phyloP scores from a whole-genome alignment of 1,140 invertebrate species.

The Manduca sexta region DNA sequence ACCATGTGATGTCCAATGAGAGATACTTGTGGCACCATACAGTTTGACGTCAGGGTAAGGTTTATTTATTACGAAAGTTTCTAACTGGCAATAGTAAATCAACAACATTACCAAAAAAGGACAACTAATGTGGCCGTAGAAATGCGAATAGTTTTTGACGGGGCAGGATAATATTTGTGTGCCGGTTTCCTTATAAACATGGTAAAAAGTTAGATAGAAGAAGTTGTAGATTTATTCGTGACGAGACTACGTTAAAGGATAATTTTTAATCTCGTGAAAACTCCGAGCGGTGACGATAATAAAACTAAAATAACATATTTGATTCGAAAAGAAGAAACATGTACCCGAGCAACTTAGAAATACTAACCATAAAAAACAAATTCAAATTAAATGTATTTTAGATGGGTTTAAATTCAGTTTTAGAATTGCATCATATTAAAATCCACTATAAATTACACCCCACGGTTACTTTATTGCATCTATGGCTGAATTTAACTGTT shows the following conservation, averaged over 20 bases:
- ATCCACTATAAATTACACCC: constrained; percentile 24
- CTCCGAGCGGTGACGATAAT: no score
- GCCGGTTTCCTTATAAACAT: constrained; percentile 15
- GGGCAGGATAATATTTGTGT: constrained; percentile 20
- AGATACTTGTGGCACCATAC: constrained; percentile 41
- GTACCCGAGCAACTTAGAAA: no score
- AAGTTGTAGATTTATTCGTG: background rate
- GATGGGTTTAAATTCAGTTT: background rate
- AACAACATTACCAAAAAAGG: constrained; percentile 42
- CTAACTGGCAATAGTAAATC: constrained; percentile 47
- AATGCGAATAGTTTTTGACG: constrained; percentile 5
- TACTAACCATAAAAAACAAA: no score
- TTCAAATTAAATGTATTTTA: no score
- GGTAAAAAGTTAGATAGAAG: constrained; percentile 14
- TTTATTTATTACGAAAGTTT: constrained; percentile 64
- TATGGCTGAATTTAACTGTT: constrained; percentile 19
- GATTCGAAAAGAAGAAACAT: no score
- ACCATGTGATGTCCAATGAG: constrained; percentile 31
- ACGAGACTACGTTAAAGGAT: no score
- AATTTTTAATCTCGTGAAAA: no score
- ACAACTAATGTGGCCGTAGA: constrained; percentile 37
- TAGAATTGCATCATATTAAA: background rate
- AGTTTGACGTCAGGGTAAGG: constrained; percentile 53
- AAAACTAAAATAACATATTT: no score
- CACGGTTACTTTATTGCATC: constrained; percentile 29